Percentiles rank a stretch among this genome's conserved stretches.
These are phyloP conservation scores for Acromyrmex heyeri DNA, from an alignment of 1,140 invertebrate genomes.

Conservation along the genomic window DNA sequence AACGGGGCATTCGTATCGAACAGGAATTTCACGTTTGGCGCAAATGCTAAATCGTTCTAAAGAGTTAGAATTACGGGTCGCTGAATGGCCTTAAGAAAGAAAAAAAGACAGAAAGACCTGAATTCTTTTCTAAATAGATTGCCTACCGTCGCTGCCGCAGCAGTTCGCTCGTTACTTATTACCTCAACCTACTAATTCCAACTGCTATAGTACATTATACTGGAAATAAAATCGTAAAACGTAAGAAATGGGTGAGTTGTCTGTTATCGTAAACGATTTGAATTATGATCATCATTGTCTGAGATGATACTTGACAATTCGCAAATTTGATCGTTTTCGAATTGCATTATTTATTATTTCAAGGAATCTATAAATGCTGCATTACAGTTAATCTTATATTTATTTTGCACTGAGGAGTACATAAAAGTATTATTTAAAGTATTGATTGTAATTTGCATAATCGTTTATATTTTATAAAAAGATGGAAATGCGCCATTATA, in stretches of 20 bases:
- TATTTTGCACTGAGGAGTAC: background rate
- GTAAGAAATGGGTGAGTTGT: constrained; percentile 64
- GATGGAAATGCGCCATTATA: background rate
- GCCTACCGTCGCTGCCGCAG: constrained; percentile 65
- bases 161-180: constrained; percentile 80
- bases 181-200: constrained; percentile 82
- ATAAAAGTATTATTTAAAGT: background rate
- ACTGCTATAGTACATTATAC: constrained; percentile 45
- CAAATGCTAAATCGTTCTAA: constrained; percentile 70
- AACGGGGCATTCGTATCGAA: constrained; percentile 66
- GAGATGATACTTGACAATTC: background rate
- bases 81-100: constrained; percentile 78
- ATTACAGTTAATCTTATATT: background rate
- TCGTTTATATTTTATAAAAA: background rate
- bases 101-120: constrained; percentile 68
- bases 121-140: constrained; percentile 84
- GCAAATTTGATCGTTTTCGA: background rate
- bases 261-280: constrained; percentile 73
- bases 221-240: constrained; percentile 63
- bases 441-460: background rate
- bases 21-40: constrained; percentile 69
- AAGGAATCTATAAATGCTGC: background rate
- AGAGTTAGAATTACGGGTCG: constrained; percentile 75
- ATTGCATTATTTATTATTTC: background rate
- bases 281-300: constrained; percentile 68